Evolutionary conservation across 2,888 invertebrate genomes (phyloP).

Genomic region (Brachypterus glaber): DNA sequence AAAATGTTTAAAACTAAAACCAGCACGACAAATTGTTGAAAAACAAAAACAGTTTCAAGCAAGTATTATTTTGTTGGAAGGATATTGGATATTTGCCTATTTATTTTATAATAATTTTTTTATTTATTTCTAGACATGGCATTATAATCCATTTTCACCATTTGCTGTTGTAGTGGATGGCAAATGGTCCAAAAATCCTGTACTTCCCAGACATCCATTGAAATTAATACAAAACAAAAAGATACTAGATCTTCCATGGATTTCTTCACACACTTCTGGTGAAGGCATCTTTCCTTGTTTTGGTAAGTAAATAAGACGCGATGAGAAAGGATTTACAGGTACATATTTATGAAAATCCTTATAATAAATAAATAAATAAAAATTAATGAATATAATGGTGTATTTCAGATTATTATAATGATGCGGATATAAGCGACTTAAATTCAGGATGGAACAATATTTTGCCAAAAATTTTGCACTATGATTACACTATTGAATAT

Average conservation of each 20-base stretch:
- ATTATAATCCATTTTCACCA: background rate
- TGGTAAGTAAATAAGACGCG: background rate
- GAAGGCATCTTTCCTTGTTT: background rate
- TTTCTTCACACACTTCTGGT: background rate
- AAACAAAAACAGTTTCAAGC: background rate
- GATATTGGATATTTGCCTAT: too few species aligned
- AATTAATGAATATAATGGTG: too few species aligned
- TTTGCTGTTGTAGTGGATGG: conserved; percentile 1
- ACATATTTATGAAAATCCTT: too few species aligned
- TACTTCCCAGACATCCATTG: background rate
- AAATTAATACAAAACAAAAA: background rate
- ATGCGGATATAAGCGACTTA: too few species aligned
- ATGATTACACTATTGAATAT: too few species aligned
- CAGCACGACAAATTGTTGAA: background rate
- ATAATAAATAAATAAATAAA: too few species aligned
- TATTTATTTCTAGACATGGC: background rate
- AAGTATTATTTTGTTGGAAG: background rate
- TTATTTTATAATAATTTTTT: too few species aligned
- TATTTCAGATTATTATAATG: too few species aligned
- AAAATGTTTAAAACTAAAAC: background rate
- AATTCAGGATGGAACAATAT: too few species aligned
- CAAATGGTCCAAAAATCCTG: too few species aligned
- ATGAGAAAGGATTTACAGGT: too few species aligned
- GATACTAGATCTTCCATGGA: background rate
- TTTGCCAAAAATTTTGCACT: too few species aligned